A percentile compares a stretch with the other conserved stretches of the same genome.
Conservation (phyloP, 1,140 invertebrate genomes). For the Homalodisca vitripennis region DNA sequence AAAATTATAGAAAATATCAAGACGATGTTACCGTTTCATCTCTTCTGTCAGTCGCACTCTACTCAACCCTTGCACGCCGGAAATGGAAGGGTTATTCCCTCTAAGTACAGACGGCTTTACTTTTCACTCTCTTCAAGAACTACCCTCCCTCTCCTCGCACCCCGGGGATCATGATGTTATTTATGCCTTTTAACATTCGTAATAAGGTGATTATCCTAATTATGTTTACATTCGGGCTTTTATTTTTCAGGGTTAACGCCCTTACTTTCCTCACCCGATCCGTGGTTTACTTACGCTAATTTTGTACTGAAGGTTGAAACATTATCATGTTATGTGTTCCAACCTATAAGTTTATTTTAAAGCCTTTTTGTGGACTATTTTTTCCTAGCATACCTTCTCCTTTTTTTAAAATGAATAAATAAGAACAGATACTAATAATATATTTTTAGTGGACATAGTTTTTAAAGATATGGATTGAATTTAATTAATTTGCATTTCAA, state of each 20-base stretch:
- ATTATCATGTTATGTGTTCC: too few relatives aligned
- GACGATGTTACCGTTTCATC: conserved; percentile 21
- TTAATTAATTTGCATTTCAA: too few relatives aligned
- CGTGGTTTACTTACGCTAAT: too few relatives aligned
- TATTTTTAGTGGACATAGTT: too few relatives aligned
- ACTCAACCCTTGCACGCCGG: not conserved
- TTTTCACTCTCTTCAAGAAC: conserved; percentile 18
- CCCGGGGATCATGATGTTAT: not conserved
- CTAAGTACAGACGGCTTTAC: conserved; percentile 23
- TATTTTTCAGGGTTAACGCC: not conserved
- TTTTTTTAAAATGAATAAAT: too few relatives aligned
- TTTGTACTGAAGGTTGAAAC: too few relatives aligned
- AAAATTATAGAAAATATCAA: conserved; percentile 26
- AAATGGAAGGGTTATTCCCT: conserved; percentile 18
- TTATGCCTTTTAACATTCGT: not conserved
- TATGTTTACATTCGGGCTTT: not conserved
- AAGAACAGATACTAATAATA: too few relatives aligned
- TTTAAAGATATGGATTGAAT: too few relatives aligned
- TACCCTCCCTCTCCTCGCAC: not conserved
- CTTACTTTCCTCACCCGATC: too few relatives aligned
- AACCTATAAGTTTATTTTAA: too few relatives aligned
- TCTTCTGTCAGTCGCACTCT: conserved; percentile 4
- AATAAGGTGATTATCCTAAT: not conserved
- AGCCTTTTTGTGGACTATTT: too few relatives aligned
- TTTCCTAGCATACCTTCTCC: too few relatives aligned